Base-by-base conservation (phyloP, 2,113 vertebrate genomes). In the Neolamprologus cancellatus region DNA sequence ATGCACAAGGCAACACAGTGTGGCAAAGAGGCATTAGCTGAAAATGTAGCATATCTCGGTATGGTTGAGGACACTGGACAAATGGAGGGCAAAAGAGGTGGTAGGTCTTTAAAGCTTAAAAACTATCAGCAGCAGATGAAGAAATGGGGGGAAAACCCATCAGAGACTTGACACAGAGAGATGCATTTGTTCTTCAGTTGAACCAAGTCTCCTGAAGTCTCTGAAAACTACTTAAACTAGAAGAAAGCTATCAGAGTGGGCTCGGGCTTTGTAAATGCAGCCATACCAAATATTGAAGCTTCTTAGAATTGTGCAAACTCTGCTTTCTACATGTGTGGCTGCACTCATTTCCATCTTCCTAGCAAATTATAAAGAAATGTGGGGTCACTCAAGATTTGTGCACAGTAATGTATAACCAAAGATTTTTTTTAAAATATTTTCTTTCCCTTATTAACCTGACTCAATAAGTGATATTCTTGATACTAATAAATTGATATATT, bases 361-460 rank as follows among this genome's bases (percentile, higher is more conserved):
- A 23, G 0, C n/a, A 69, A 69, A 23, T 23, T 69, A 41, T 41
- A 15, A 41, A 69, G 4, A 69, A 41, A 69, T 41, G 36, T 41
- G 34, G 0, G n/a, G 34, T 41, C n/a, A 23, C 64, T 64, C 59
- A 64, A 36, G 18, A 64, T n/a, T 64, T 64, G 6, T 64, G 59
- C 32, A 36, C 59, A 20, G 17, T 64, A 36, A n/a, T 64, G 32
- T 64, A 20, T 36, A 36, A 4, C 59, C 30, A 15, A 69, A 14
- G 11, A 6, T 4, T 66, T 28, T 8, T 53, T 11, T 4, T 0
- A 0, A 1, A 4, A 36, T 6, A 69, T 69, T 69, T 69, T 23
- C 5, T 69, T 69, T 23, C 36, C 36, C n/a, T 25, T 17, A 1
- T 71, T 23, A 44, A 44, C 36, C 66, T 71, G 39, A 71, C 0